Percentiles rank a stretch among this genome's conserved stretches.
Conservation (phyloP, 2,888 invertebrate species). For the Drosophila maculinotata region DNA sequence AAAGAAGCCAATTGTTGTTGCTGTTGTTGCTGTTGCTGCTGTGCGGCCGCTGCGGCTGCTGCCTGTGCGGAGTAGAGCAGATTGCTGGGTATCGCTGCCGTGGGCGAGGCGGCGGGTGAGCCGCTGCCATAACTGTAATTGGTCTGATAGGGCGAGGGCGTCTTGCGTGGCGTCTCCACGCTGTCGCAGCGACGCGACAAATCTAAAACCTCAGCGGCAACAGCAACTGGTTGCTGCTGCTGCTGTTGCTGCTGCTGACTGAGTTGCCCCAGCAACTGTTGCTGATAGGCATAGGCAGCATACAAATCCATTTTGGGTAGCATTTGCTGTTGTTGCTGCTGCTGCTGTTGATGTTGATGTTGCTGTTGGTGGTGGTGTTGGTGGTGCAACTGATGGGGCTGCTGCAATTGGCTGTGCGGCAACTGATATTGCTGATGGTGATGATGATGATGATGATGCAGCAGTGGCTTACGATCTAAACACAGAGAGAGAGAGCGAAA, state of each 20-base stretch:
- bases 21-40: slow-evolving; percentile 53
- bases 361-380: slow-evolving; percentile 56
- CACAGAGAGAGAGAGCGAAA: slow-evolving; percentile 10
- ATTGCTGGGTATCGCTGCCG: slow-evolving; percentile 56
- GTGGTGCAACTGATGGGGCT: slow-evolving; percentile 55
- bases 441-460: slow-evolving; percentile 69
- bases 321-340: slow-evolving; percentile 50
- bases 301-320: slow-evolving; percentile 82
- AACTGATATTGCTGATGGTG: slow-evolving; percentile 50
- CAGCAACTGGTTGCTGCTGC: slow-evolving; percentile 45
- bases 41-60: slow-evolving; percentile 36
- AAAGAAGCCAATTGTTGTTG: slow-evolving; percentile 63
- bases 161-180: slow-evolving; percentile 81
- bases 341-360: slow-evolving; percentile 53
- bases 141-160: slow-evolving; percentile 84
- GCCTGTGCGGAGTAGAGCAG: slow-evolving; percentile 55
- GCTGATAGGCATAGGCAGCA: slow-evolving; percentile 81
- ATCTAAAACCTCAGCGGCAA: slow-evolving; percentile 81
- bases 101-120: slow-evolving; percentile 77
- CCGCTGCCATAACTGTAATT: slow-evolving; percentile 79
- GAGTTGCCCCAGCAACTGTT: slow-evolving; percentile 69
- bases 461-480: slow-evolving; percentile 72
- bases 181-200: slow-evolving; percentile 84
- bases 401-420: slow-evolving; percentile 39
- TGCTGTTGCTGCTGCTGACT: slow-evolving; percentile 65